phyloP scores from a whole-genome alignment of 2,888 invertebrate genomes.

The Acrobasis consociella region DNA sequence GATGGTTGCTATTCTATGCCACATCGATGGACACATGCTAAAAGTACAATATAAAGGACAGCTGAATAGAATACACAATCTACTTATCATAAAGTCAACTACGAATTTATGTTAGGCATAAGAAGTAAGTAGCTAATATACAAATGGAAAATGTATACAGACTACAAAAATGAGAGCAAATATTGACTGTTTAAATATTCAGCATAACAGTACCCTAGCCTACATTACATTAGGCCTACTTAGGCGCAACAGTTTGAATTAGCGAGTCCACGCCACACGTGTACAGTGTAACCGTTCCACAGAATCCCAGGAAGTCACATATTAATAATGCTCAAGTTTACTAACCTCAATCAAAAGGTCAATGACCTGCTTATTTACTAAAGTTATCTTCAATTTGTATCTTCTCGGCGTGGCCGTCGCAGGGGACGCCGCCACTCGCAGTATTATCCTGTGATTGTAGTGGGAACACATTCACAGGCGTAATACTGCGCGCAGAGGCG shows the following conservation, averaged over 20 bases:
- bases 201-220: neutral
- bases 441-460: conserved; percentile 94
- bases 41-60: no score
- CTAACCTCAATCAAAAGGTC: conserved; percentile 64
- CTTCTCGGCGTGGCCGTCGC: conserved; percentile 32
- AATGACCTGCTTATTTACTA: conserved; percentile 58
- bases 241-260: neutral
- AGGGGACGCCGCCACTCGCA: conserved; percentile 84
- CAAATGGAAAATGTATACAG: neutral
- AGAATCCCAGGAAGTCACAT: conserved; percentile 1
- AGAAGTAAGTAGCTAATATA: no score
- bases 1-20: no score
- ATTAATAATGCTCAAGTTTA: conserved; percentile 25
- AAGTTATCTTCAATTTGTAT: conserved; percentile 26
- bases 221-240: neutral
- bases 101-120: no score
- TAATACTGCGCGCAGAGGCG: conserved; percentile 85
- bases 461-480: conserved; percentile 87
- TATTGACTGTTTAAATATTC: neutral
- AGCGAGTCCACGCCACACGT: conserved; percentile 2
- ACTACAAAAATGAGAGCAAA: neutral
- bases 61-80: no score
- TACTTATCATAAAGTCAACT: no score
- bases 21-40: no score
- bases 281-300: conserved; percentile 12